Percentiles rank a stretch among this genome's conserved stretches.
phyloP scores from a whole-genome alignment of 2,797 vertebrate genomes.

The Aldrovandia affinis region DNA sequence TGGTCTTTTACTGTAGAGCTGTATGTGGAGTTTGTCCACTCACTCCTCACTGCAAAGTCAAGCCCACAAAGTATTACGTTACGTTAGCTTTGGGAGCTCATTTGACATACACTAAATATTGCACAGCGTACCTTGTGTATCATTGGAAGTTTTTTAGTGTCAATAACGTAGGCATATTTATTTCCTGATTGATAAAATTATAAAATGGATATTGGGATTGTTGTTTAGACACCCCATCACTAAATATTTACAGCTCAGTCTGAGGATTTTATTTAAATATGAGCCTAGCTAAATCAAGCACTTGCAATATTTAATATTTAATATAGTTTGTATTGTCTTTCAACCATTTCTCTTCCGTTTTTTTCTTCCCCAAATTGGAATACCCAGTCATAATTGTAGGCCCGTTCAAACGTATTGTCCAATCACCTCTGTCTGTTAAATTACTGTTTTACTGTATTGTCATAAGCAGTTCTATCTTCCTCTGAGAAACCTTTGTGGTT shows the following conservation, averaged over 20 bases:
- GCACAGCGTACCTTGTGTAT: not conserved
- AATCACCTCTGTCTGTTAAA: not conserved
- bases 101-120: not conserved
- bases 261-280: no score
- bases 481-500: not conserved
- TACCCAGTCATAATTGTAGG: no score
- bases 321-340: not conserved
- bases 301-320: not conserved
- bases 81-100: no score
- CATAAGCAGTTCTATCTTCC: not conserved
- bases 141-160: not conserved
- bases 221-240: not conserved
- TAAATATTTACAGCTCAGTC: not conserved
- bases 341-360: not conserved
- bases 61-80: not conserved
- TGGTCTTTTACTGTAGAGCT: not conserved
- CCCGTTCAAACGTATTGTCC: not conserved
- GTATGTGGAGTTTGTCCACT: no score
- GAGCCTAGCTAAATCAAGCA: no score
- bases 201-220: not conserved
- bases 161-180: not conserved
- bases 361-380: no score
- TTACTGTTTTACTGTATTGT: not conserved
- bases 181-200: no score
- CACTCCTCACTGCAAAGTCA: not conserved